phyloP scores from a whole-genome alignment of 2,888 invertebrate species.

The Eurois occulta region DNA sequence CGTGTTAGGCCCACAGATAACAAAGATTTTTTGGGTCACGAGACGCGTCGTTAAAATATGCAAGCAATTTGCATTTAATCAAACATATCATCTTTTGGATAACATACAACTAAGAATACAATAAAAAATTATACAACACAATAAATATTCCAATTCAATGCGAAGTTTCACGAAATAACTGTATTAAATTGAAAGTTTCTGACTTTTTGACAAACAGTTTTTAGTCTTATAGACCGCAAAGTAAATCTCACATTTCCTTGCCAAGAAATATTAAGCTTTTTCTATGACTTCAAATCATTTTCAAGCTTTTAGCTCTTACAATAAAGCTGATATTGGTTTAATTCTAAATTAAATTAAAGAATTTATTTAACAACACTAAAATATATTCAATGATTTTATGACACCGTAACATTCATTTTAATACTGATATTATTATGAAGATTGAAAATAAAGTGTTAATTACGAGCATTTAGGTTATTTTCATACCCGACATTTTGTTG shows the following conservation, averaged over 20 bases:
- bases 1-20: not conserved
- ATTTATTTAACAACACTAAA: slow-evolving; percentile 14
- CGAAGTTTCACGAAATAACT: slow-evolving; percentile 18
- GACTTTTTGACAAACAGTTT: not conserved
- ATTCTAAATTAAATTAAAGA: not conserved
- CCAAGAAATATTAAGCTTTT: not conserved
- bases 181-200: slow-evolving; percentile 10
- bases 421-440: not conserved
- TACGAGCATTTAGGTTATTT: slow-evolving; percentile 5
- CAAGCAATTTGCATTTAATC: slow-evolving; percentile 31
- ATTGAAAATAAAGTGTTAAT: slow-evolving; percentile 27
- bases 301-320: fast-evolving
- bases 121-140: slow-evolving; percentile 36
- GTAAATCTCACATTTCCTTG: not conserved
- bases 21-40: not conserved
- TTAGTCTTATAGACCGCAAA: not conserved
- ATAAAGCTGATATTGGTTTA: slow-evolving; percentile 4
- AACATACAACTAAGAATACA: slow-evolving; percentile 36
- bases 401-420: slow-evolving; percentile 15
- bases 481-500: not conserved
- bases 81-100: slow-evolving; percentile 21
- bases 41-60: not conserved
- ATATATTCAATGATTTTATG: slow-evolving; percentile 31
- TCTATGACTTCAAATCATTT: not conserved
- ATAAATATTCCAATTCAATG: slow-evolving; percentile 39